Evolutionary conservation across 2,888 invertebrate genomes (phyloP).

Genomic region (Diaprepes abbreviatus): DNA sequence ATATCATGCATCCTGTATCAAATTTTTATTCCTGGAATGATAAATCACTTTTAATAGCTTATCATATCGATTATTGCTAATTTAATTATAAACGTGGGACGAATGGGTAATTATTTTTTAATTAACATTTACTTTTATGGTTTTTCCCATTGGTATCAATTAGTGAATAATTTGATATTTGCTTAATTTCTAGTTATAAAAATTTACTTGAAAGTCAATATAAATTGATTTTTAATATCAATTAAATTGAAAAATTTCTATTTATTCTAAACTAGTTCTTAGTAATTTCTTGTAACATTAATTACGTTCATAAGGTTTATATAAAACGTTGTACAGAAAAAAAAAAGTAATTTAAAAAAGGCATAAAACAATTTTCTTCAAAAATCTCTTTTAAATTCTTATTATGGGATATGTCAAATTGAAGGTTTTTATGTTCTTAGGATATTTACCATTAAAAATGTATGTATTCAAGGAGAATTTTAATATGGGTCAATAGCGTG

Average conservation of each 20-base stretch:
- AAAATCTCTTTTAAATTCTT: no score
- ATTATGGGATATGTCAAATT: no score
- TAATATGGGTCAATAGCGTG: no score
- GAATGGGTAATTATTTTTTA: slow-evolving; percentile 30
- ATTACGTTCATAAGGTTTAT: no score
- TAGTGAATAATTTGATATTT: slow-evolving; percentile 37
- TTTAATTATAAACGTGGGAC: slow-evolving; percentile 15
- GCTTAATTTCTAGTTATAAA: slow-evolving; percentile 1
- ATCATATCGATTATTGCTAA: slow-evolving; percentile 27
- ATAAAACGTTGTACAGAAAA: no score
- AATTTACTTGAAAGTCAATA: background rate
- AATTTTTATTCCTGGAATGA: background rate
- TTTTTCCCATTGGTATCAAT: slow-evolving; percentile 31
- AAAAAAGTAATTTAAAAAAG: no score
- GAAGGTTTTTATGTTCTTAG: no score
- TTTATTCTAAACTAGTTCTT: background rate
- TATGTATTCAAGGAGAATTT: no score
- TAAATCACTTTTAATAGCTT: slow-evolving; percentile 5
- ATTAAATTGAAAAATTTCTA: background rate
- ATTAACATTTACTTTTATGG: slow-evolving; percentile 33
- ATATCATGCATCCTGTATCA: background rate
- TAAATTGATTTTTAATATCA: slow-evolving; percentile 1
- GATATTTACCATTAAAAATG: no score
- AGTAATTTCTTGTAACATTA: no score
- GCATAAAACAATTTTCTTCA: no score